Conservation (phyloP, 2,113 vertebrate genomes). For the Rallus limicola region DNA sequence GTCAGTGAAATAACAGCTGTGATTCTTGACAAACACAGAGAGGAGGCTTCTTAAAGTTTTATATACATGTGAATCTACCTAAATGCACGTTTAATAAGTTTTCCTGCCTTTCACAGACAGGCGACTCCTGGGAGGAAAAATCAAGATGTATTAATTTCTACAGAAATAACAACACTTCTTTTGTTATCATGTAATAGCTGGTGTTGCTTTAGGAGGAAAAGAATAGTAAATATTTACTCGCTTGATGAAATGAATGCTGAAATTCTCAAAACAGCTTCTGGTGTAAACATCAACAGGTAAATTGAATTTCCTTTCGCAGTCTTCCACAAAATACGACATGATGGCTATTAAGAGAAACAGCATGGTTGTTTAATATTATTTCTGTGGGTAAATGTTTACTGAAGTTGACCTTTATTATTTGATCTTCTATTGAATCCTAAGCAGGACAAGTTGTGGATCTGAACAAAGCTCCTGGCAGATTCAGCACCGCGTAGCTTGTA, state of each 20-base stretch:
- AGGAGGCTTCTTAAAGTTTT: neutral
- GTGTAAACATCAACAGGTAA: constrained; percentile 10
- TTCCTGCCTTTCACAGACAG: neutral
- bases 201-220: neutral
- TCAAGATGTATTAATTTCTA: neutral
- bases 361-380: neutral
- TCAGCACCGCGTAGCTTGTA: neutral
- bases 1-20: neutral
- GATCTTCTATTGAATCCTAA: neutral
- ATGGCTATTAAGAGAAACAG: neutral
- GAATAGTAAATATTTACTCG: neutral
- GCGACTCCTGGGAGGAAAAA: neutral
- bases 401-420: neutral
- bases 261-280: neutral
- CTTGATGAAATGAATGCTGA: neutral
- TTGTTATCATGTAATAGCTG: neutral
- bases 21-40: neutral
- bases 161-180: neutral
- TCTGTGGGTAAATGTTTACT: neutral
- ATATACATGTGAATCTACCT: neutral
- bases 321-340: neutral
- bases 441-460: neutral
- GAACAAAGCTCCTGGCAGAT: neutral
- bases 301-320: neutral
- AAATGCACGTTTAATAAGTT: neutral